Conservation (phyloP, 2,888 invertebrate species). For the Drosophila lutescens region DNA sequence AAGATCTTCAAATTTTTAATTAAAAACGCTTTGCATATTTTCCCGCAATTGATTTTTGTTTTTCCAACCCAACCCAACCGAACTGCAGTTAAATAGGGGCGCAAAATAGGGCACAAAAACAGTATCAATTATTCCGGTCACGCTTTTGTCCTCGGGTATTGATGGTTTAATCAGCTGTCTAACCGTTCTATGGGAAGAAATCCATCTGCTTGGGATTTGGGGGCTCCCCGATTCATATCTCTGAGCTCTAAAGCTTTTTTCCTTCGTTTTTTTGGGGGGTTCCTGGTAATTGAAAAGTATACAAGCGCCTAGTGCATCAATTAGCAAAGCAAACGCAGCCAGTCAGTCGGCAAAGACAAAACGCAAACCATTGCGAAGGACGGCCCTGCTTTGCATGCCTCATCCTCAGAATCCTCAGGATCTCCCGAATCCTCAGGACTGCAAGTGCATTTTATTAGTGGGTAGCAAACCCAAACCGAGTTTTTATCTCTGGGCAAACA, state of each 20-base stretch:
- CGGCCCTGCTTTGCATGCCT: neutral
- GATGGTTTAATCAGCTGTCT: constrained; percentile 55
- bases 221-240: neutral
- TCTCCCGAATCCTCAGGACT: constrained; percentile 2
- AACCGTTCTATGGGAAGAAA: neutral
- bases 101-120: neutral
- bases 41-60: constrained; percentile 55
- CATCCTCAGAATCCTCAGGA: neutral
- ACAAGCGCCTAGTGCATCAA: constrained; percentile 73
- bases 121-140: constrained; percentile 13
- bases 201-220: neutral
- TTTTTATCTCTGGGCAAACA: constrained; percentile 69
- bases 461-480: constrained; percentile 18
- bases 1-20: constrained; percentile 73
- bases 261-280: constrained; percentile 2
- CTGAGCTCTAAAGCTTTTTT: constrained; percentile 2
- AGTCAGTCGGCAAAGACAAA: constrained; percentile 63
- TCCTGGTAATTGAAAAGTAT: constrained; percentile 50
- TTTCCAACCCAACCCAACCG: neutral
- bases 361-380: constrained; percentile 51
- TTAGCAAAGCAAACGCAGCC: constrained; percentile 73
- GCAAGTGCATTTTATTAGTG: constrained; percentile 59
- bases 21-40: constrained; percentile 70
- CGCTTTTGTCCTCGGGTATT: constrained; percentile 35
- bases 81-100: constrained; percentile 18